A percentile compares a stretch with the other conserved stretches of the same genome.
phyloP scores from a whole-genome alignment of 2,888 invertebrate species.

The Eupithecia vulgata region DNA sequence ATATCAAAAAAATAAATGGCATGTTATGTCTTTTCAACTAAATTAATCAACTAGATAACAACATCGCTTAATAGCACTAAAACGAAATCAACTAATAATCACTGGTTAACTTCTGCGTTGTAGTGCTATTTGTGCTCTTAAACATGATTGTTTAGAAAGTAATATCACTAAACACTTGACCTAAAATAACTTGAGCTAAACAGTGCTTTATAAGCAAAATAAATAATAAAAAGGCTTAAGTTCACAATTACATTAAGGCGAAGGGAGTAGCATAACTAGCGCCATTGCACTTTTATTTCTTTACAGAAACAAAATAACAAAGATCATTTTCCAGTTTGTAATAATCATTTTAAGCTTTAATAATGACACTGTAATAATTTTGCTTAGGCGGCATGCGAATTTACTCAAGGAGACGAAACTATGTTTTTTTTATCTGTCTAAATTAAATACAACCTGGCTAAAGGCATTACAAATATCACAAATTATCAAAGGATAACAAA shows the following conservation, averaged over 20 bases:
- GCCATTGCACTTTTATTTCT: neutral
- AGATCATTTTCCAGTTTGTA: neutral
- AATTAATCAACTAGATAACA: neutral
- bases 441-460: too few species aligned
- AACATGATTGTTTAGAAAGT: neutral
- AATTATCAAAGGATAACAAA: neutral
- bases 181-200: neutral
- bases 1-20: neutral
- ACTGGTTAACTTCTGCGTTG: neutral
- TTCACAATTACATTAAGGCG: neutral
- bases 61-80: neutral
- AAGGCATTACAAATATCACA: neutral
- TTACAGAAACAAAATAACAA: neutral
- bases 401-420: too few species aligned
- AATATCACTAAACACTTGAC: neutral
- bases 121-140: neutral
- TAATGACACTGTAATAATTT: neutral
- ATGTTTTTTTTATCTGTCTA: too few species aligned
- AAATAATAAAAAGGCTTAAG: neutral
- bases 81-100: neutral
- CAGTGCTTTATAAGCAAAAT: conserved; percentile 1
- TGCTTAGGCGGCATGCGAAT: too few species aligned
- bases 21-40: neutral
- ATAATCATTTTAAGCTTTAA: neutral
- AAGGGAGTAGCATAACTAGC: neutral